Evolutionary conservation across 92 coral and sea anemone genomes (phyloP).

Genomic region (Palythoa grandis): DNA sequence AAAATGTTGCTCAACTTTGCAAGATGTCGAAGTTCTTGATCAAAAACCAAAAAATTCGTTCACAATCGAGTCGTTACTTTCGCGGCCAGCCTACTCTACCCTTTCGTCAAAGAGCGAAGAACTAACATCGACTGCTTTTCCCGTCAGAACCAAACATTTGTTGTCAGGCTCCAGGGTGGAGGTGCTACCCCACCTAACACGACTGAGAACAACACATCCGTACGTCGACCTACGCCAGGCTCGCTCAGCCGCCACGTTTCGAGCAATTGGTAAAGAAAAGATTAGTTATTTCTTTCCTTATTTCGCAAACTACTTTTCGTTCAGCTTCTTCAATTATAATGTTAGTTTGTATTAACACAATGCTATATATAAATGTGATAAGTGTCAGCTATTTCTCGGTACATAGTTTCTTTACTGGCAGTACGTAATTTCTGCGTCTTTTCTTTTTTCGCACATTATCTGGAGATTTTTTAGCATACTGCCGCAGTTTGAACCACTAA

Average conservation of each 20-base stretch:
- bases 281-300: not conserved
- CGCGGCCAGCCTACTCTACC: conserved; percentile 8
- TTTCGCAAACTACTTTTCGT: not conserved
- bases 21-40: not conserved
- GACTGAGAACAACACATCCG: not conserved
- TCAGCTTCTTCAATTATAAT: not conserved
- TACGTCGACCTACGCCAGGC: not conserved
- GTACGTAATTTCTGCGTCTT: too few relatives aligned
- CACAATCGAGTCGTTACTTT: conserved; percentile 34
- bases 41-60: conserved; percentile 32
- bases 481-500: not conserved
- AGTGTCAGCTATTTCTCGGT: too few relatives aligned
- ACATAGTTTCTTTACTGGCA: too few relatives aligned
- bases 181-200: not conserved
- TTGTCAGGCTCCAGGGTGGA: not conserved
- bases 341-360: not conserved
- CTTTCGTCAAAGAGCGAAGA: not conserved
- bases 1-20: conserved; percentile 26
- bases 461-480: not conserved
- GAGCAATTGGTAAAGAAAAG: conserved; percentile 9
- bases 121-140: not conserved
- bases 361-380: too few relatives aligned
- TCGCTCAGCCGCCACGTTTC: not conserved
- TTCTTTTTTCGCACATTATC: too few relatives aligned
- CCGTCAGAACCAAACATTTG: not conserved